Percentiles rank a stretch among this genome's conserved stretches.
Evolutionary conservation across 2,113 vertebrate genomes (phyloP).

Genomic region (Epinephelus moara): DNA sequence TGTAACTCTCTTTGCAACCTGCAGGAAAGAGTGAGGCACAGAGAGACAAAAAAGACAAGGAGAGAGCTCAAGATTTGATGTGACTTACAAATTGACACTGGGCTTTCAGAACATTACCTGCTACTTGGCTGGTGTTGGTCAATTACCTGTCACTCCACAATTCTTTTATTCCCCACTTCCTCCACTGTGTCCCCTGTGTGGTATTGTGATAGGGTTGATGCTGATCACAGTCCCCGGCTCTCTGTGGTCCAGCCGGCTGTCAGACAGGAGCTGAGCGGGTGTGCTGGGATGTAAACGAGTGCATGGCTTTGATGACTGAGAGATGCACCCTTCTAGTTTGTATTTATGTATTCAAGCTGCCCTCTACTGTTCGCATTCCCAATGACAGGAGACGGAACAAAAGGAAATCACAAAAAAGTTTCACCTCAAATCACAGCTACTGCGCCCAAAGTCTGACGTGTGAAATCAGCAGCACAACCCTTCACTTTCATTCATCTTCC

Average conservation of each 20-base stretch:
- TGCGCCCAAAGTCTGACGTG: not conserved
- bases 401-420: constrained; percentile 47
- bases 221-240: constrained; percentile 68
- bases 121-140: constrained; percentile 65
- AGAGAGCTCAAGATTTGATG: constrained; percentile 58
- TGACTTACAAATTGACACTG: constrained; percentile 61
- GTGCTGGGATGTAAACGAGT: constrained; percentile 66
- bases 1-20: constrained; percentile 56
- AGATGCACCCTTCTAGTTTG: constrained; percentile 71
- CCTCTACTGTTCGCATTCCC: constrained; percentile 85
- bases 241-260: constrained; percentile 69
- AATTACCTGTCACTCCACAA: constrained; percentile 76
- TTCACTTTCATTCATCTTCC: not conserved
- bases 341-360: constrained; percentile 88
- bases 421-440: constrained; percentile 28
- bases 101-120: constrained; percentile 68
- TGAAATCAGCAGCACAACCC: not conserved
- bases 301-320: constrained; percentile 66
- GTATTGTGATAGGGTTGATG: constrained; percentile 67
- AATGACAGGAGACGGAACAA: constrained; percentile 80
- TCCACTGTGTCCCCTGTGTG: constrained; percentile 57
- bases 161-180: constrained; percentile 62
- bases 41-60: constrained; percentile 9
- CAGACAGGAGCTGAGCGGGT: constrained; percentile 59
- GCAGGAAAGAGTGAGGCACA: constrained; percentile 38